Conservation (phyloP, 2,113 vertebrate genomes). For the Bubo bubo region DNA sequence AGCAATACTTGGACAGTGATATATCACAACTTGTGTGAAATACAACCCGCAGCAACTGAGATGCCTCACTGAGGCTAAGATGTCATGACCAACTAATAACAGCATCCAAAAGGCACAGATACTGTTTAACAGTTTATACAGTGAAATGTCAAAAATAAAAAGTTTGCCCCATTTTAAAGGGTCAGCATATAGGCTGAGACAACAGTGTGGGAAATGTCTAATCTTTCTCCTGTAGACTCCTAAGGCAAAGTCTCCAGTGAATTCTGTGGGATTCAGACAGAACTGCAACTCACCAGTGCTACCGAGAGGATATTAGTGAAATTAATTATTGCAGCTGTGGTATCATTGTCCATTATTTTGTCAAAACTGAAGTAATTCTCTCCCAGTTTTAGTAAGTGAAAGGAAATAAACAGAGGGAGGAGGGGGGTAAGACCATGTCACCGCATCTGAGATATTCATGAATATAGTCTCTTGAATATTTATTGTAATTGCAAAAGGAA, state of each 20-base stretch:
- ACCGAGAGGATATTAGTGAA: not conserved
- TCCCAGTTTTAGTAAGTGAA: not conserved
- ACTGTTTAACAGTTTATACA: not conserved
- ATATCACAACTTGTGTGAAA: not conserved
- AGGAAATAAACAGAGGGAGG: not conserved
- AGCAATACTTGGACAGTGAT: not conserved
- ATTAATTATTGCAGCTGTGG: not conserved
- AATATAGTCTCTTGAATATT: slow-evolving; percentile 86
- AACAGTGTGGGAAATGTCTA: not conserved
- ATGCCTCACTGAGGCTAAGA: not conserved
- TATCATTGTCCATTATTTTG: not conserved
- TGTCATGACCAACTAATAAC: not conserved
- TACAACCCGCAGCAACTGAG: not conserved
- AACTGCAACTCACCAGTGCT: not conserved
- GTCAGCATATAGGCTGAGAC: not conserved
- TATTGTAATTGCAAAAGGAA: slow-evolving; percentile 84
- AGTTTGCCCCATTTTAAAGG: not conserved
- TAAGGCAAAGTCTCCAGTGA: not conserved
- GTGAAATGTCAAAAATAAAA: not conserved
- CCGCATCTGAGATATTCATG: slow-evolving; percentile 50
- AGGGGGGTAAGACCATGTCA: not conserved
- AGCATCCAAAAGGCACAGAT: not conserved
- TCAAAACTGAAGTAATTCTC: not conserved
- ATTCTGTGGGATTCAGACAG: not conserved
- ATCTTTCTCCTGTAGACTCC: not conserved